Base-by-base conservation (phyloP, 2,797 vertebrate species). In the Sebastes minor region DNA sequence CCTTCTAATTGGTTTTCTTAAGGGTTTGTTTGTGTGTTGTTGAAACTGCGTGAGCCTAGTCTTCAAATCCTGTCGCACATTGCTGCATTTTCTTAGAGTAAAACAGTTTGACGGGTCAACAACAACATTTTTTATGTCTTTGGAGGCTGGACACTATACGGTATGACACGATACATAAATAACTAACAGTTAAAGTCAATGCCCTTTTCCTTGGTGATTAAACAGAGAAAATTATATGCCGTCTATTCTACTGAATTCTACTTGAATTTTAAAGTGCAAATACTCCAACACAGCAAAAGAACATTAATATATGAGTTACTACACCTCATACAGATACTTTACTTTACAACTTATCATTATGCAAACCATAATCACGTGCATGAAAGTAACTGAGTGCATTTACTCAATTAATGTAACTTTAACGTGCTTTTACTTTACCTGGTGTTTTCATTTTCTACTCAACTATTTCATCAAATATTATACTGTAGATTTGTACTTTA, bases 1-100 rank as follows among this genome's bases (percentile, higher is more conserved):
- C 9, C 2, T 3, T 53, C 49, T 79, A 76, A 82, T 84, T 78
- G 55, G 65, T 71, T 83, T 89, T 80, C 57, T 78, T 66, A 42
- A 8, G 38, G 18, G 67, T 76, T 81, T 72, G 38, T 46, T 76
- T 80, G 42, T 22, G 30, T 60, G 11, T 4, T 18, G 5, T 3
- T 69, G 35, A 60, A 72, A 32, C 30, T 8, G 22, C 27, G 11
- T n/a, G 25, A n/a, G 5, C 13, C 42, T 49, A 64, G 33, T 60
- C 30, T 62, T 59, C 10, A 62, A 61, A 56, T 52, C n/a, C 49
- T 14, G 22, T 65, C n/a, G 52, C 9, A 46, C 23, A 12, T 38
- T 59, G 53, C 22, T 23, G 49, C 46, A 32, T 55, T 74, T 25
- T 27, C 20, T 38, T 14, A 7, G 63, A 14, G n/a, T 52, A 52